Evolutionary conservation across 2,888 invertebrate genomes (phyloP).

Genomic region (Lottia gigantea): DNA sequence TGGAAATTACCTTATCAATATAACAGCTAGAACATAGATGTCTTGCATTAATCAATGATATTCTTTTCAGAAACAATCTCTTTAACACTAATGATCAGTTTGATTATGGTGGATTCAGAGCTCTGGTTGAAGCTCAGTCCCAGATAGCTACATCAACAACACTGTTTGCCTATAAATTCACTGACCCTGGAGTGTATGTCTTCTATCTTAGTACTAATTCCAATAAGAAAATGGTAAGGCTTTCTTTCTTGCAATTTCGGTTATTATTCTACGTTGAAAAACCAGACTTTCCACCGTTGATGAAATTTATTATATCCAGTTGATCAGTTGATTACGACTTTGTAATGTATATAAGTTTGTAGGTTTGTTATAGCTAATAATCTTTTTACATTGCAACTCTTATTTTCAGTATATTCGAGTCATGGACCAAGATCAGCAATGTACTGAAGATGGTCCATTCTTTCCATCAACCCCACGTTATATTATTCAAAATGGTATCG

Average conservation of each 20-base stretch:
- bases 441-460: constrained; percentile 62
- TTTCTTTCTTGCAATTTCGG: too few species aligned
- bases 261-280: too few species aligned
- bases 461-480: constrained; percentile 62
- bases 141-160: constrained; percentile 53
- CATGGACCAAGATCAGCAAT: constrained; percentile 60
- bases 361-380: too few species aligned
- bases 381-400: neutral
- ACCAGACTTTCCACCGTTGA: too few species aligned
- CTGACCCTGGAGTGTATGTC: constrained; percentile 60
- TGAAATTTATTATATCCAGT: too few species aligned
- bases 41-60: too few species aligned
- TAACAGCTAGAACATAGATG: too few species aligned
- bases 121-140: constrained; percentile 53
- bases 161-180: constrained; percentile 63
- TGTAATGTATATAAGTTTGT: too few species aligned
- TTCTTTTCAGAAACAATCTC: constrained; percentile 58
- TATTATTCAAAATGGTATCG: constrained; percentile 57
- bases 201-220: constrained; percentile 61
- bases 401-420: constrained; percentile 60
- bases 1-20: too few species aligned
- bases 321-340: too few species aligned
- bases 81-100: constrained; percentile 64
- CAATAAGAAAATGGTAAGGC: constrained; percentile 62
- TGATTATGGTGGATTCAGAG: constrained; percentile 65